Base-by-base conservation (phyloP, 2,888 invertebrate genomes). In the Cryptocephalus moraei region DNA sequence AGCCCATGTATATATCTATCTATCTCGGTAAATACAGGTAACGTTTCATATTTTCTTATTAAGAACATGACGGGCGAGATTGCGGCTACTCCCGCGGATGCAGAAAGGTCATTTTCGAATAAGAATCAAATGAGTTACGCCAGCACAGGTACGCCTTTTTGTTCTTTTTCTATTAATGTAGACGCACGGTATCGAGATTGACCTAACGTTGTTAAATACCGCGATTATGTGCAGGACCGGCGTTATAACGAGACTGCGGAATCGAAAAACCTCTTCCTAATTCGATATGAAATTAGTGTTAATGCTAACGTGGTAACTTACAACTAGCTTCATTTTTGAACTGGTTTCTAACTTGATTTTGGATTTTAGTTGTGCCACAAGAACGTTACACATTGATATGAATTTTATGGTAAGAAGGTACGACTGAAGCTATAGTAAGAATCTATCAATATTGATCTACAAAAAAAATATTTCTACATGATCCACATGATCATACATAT, bases 161-260 rank as follows among this genome's bases (percentile, higher is more conserved):
- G 41, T 52, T 52, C 51, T 56, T 55, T 56, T 56, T 56, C 52
- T 56, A 54, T 56, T 56, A 58, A 60, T 59, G 59, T 61, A 58
- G 54, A 57, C 45, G 48, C 49, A 52, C 54, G 49, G 51, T 59
- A 59, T 59, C 59, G 56, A 56, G 59, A 59, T 59, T 57, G 57
- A 58, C 56, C 56, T 56, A 53, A 49, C 55, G 55, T 54, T 54
- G 56, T 54, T 54, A 54, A 54, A 54, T 55, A 53, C 52, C 54
- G 52, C 54, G 55, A 53, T 56, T 56, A 50, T 51, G 50, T 50
- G 51, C 22, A 22, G 22, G 22, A 22, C 22, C 22, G 49, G 49
- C 47, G 47, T 53, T 49, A 50, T 49, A 50, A 36, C 12, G 6
- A 2, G 6, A 36, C 36, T 6, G 12, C 6, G 6, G 3, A 4